Evolutionary conservation across 2,888 invertebrate species (phyloP).

Genomic region (Protophormia terraenovae): DNA sequence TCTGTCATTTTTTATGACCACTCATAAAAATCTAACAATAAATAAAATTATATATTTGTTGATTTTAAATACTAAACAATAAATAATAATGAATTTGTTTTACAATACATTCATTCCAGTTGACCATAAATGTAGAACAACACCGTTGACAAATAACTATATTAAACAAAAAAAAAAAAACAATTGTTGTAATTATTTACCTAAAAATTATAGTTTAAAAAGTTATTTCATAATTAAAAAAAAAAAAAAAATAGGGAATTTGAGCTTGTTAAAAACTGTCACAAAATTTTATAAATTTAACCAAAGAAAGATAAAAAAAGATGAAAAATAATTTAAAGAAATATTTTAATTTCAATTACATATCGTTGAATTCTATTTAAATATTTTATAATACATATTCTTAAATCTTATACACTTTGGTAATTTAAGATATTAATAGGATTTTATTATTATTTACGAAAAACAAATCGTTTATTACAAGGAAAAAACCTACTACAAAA

Average conservation of each 20-base stretch:
- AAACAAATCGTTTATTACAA: neutral
- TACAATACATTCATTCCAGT: slow-evolving; percentile 9
- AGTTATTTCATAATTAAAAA: neutral
- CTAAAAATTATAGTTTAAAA: neutral
- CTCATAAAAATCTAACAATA: neutral
- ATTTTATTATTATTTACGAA: neutral
- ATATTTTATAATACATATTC: too few species aligned
- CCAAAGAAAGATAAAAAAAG: too few species aligned
- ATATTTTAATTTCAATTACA: too few species aligned
- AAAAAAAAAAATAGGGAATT: neutral
- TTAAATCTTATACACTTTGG: neutral
- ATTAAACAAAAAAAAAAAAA: neutral
- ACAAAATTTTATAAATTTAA: too few species aligned
- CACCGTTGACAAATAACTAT: neutral
- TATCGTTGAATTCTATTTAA: too few species aligned
- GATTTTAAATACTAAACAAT: slow-evolving; percentile 3
- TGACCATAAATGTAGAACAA: neutral
- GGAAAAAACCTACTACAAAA: neutral
- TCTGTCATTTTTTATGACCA: neutral
- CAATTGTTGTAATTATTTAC: neutral
- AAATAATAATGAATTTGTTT: slow-evolving; percentile 12
- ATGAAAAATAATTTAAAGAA: too few species aligned
- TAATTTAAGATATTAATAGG: neutral
- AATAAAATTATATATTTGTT: slow-evolving; percentile 19
- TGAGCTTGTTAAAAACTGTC: too few species aligned